phyloP scores from a whole-genome alignment of 2,797 vertebrate genomes.

The Mus caroli region DNA sequence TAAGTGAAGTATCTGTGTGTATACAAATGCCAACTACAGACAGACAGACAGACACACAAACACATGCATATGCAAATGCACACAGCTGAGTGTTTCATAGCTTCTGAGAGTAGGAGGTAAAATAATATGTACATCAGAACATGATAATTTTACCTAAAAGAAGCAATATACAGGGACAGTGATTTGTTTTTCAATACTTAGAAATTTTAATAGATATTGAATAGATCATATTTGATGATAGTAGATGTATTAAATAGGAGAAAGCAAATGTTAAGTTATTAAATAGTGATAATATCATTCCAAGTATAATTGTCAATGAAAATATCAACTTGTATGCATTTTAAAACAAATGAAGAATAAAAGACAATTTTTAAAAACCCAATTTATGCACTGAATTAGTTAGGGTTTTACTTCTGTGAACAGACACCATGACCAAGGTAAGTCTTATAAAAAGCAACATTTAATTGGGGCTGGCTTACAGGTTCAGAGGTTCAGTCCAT shows the following conservation, averaged over 20 bases:
- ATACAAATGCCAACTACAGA: too few relatives aligned
- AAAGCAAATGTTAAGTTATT: conserved; percentile 39
- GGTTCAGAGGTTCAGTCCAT: too few relatives aligned
- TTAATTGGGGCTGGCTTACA: too few relatives aligned
- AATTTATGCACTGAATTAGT: too few relatives aligned
- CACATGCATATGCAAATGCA: background rate
- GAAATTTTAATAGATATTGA: background rate
- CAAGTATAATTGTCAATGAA: background rate
- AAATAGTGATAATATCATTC: background rate
- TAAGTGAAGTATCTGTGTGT: background rate
- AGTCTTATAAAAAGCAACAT: too few relatives aligned
- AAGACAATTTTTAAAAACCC: background rate
- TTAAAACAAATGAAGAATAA: background rate
- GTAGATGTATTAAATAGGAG: background rate
- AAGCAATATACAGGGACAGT: background rate
- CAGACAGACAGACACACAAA: too few relatives aligned
- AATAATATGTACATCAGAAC: background rate
- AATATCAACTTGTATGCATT: background rate
- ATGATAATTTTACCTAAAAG: background rate
- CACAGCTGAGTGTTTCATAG: background rate
- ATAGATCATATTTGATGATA: conserved; percentile 1
- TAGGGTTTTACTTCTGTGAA: too few relatives aligned
- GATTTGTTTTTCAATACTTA: background rate
- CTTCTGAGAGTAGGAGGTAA: background rate
- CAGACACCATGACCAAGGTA: too few relatives aligned